phyloP scores from a whole-genome alignment of 2,797 vertebrate species.

The Lagocephalus sceleratus region DNA sequence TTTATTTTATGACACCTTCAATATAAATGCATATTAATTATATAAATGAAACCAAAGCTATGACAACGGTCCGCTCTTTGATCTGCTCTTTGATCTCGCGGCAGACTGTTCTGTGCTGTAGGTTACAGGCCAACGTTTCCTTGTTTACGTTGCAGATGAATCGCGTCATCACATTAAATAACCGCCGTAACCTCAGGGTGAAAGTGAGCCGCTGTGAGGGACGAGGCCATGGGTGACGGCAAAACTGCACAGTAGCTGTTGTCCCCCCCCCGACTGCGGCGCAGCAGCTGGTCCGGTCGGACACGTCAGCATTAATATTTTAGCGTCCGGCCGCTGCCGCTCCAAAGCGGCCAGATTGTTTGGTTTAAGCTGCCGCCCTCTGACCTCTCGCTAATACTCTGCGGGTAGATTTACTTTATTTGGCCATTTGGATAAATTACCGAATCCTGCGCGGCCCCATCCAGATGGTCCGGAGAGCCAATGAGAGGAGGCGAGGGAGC shows the following conservation, averaged over 20 bases:
- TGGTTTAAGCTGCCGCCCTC: constrained; percentile 31
- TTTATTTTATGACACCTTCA: too few species aligned
- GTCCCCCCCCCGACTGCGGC: constrained; percentile 45
- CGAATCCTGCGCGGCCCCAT: constrained; percentile 44
- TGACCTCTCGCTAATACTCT: constrained; percentile 40
- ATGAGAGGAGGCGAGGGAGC: constrained; percentile 30
- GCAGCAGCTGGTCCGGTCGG: constrained; percentile 52
- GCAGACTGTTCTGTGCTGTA: too few species aligned
- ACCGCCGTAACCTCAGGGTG: too few species aligned
- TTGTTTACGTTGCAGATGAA: too few species aligned
- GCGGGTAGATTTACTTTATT: constrained; percentile 47
- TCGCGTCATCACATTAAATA: too few species aligned
- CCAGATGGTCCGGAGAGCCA: constrained; percentile 43
- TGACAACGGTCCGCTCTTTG: too few species aligned
- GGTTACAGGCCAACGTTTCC: too few species aligned
- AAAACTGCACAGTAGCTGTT: constrained; percentile 37
- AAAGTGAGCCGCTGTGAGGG: constrained; percentile 34
- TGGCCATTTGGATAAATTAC: constrained; percentile 44
- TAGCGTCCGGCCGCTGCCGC: constrained; percentile 27
- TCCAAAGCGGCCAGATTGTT: constrained; percentile 34
- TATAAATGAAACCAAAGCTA: too few species aligned
- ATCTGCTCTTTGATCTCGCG: too few species aligned
- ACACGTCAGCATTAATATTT: constrained; percentile 42
- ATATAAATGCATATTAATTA: too few species aligned
- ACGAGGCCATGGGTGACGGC: constrained; percentile 63